Conservation (phyloP, 1,140 invertebrate species). For the Drosophila funebris region DNA sequence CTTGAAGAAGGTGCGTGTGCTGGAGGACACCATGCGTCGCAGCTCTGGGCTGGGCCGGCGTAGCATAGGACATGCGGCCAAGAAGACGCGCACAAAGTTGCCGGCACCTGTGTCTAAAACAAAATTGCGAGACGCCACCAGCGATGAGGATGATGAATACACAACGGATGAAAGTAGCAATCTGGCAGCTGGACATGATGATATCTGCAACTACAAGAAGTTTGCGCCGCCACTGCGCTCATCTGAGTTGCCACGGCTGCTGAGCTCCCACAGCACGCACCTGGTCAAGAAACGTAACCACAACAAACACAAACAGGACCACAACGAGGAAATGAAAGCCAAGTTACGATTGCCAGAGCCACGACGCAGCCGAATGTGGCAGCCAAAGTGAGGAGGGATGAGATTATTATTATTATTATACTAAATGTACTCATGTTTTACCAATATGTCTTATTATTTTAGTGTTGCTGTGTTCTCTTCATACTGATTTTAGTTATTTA, state of each 20-base stretch:
- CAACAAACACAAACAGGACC: too few relatives aligned
- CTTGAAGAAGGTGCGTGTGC: slow-evolving; percentile 36
- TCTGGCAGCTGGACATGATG: slow-evolving; percentile 15
- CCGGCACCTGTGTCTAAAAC: background rate
- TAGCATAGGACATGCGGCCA: slow-evolving; percentile 17
- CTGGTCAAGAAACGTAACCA: too few relatives aligned
- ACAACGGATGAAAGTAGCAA: slow-evolving; percentile 23
- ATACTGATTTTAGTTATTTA: too few relatives aligned
- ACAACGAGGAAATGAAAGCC: too few relatives aligned
- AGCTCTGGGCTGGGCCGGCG: slow-evolving; percentile 26
- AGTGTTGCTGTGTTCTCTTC: too few relatives aligned
- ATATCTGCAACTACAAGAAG: slow-evolving; percentile 29
- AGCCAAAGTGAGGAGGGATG: background rate
- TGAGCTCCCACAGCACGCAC: too few relatives aligned
- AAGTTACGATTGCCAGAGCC: slow-evolving; percentile 12
- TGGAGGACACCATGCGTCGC: slow-evolving; percentile 43
- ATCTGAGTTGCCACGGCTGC: slow-evolving; percentile 17
- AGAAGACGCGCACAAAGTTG: background rate
- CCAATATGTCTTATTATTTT: background rate
- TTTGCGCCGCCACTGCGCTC: slow-evolving; percentile 48
- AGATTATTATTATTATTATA: too few relatives aligned
- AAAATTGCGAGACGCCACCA: background rate
- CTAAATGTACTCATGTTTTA: background rate
- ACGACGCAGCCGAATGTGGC: slow-evolving; percentile 16
- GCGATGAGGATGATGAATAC: slow-evolving; percentile 21